Base-by-base conservation (phyloP, 2,797 vertebrate genomes). In the Takifugu ocellatus region DNA sequence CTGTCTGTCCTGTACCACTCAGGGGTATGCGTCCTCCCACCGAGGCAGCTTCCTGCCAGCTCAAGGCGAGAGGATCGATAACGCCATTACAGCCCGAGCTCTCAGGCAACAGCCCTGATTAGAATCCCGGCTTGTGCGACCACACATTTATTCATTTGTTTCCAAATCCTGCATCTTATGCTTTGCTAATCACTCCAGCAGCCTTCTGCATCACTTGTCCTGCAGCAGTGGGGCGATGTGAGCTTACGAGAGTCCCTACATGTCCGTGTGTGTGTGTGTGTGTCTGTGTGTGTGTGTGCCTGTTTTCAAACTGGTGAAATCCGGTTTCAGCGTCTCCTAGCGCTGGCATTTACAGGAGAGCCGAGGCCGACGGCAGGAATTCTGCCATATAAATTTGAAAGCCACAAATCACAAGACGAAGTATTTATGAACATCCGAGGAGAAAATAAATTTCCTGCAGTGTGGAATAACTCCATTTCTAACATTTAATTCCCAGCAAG, bases 301-400 rank as follows among this genome's bases (percentile, higher is more conserved):
- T 55, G 63, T 51, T 31, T 50, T 57, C 58, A 77, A 66, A 82
- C 84, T 60, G 75, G 78, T 42, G 3, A 54, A 73, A 87, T 83
- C 84, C 67, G 69, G 75, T 84, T 87, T 72, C n/a, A 17, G 51
- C 72, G 46, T 72, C 63, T 75, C 65, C 42, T 25, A 54, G 48
- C 27, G 6, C 25, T 57, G 73, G 66, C 70, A 72, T 74, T 74
- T 54, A 33, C 27, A 27, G 39, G 51, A 68, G 58, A 64, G 63
- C 49, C 27, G 7, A 63, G 29, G 52, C 62, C 39, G n/a, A 29
- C 61, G 54, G 74, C 49, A 10, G 58, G 42, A 70, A 67, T 59
- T 58, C 61, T 5, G 47, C 48, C 49, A 17, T 29, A 46, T 21
- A 53, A 44, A 57, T 54, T 29, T 54, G 31, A 39, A 39, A 31